These are phyloP conservation scores for Anthonomus grandis DNA, from an alignment of 1,140 invertebrate genomes.

Conservation along the genomic window DNA sequence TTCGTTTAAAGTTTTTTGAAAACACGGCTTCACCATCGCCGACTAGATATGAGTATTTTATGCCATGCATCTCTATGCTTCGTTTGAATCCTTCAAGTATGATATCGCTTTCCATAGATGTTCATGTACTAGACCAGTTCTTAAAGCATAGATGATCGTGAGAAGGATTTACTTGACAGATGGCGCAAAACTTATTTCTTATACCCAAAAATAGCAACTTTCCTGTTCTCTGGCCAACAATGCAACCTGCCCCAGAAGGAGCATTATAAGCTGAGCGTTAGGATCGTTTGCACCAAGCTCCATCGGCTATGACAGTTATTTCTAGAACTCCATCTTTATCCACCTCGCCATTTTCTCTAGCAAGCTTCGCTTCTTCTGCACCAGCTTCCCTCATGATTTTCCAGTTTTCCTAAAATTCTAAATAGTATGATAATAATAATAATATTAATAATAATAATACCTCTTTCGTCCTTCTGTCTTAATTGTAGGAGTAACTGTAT, in stretches of 20 bases:
- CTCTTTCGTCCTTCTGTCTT: no score
- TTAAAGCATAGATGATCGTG: slow-evolving; percentile 29
- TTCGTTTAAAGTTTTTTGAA: not conserved
- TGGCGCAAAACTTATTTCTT: slow-evolving; percentile 46
- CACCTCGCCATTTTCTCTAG: slow-evolving; percentile 34
- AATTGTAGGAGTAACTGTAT: no score
- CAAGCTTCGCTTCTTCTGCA: slow-evolving; percentile 13
- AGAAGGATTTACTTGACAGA: slow-evolving; percentile 28
- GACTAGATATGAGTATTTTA: slow-evolving; percentile 44
- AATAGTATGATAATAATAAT: no score
- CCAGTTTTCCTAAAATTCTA: no score
- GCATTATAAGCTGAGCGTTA: slow-evolving; percentile 38
- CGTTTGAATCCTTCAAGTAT: slow-evolving; percentile 45
- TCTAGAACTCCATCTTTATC: slow-evolving; percentile 35
- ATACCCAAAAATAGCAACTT: no score
- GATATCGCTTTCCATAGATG: slow-evolving; percentile 46
- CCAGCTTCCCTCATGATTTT: not conserved
- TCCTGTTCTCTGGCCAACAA: slow-evolving; percentile 40
- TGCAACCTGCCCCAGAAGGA: slow-evolving; percentile 34
- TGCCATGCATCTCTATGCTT: slow-evolving; percentile 38
- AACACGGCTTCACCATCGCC: slow-evolving; percentile 42
- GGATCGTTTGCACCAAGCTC: slow-evolving; percentile 40
- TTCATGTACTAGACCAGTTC: slow-evolving; percentile 37
- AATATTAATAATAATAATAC: no score
- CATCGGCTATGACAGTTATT: slow-evolving; percentile 42